Conservation (phyloP, 2,888 invertebrate genomes). For the Bembecia ichneumoniformis region DNA sequence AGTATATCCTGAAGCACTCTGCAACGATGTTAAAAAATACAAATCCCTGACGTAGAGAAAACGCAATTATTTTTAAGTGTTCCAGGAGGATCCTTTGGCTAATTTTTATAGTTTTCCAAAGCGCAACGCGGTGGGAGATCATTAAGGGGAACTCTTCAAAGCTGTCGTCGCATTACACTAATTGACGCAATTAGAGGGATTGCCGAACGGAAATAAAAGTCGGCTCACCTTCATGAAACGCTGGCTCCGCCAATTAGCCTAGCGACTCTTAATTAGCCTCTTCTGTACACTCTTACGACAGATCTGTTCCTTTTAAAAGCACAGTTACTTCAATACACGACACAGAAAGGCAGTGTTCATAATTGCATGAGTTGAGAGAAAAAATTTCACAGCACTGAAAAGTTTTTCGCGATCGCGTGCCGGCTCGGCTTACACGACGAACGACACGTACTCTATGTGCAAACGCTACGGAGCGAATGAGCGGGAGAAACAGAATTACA, state of each 20-base stretch:
- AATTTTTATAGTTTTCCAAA: conserved; percentile 42
- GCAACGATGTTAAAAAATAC: not conserved
- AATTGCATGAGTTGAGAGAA: conserved; percentile 19
- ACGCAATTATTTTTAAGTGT: not conserved
- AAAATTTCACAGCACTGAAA: conserved; percentile 52
- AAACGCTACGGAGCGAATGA: conserved; percentile 56
- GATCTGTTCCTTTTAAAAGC: conserved; percentile 47
- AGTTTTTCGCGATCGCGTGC: conserved; percentile 64
- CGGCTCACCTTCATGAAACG: conserved; percentile 72
- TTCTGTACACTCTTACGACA: conserved; percentile 44
- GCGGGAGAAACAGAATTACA: conserved; percentile 22
- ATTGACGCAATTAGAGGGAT: conserved; percentile 72
- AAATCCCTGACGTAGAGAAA: not conserved
- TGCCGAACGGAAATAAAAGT: conserved; percentile 72
- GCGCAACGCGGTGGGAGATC: conserved; percentile 42
- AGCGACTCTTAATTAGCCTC: conserved; percentile 64
- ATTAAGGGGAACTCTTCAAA: conserved; percentile 63
- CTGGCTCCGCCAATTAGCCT: conserved; percentile 67
- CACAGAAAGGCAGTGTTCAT: conserved; percentile 48
- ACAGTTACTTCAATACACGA: conserved; percentile 38
- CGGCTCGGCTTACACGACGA: conserved; percentile 7
- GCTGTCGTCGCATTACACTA: conserved; percentile 71
- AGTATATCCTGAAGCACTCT: too few species aligned
- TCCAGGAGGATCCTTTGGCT: conserved; percentile 1
- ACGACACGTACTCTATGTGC: conserved; percentile 36